Conservation (phyloP, 2,113 vertebrate genomes). For the Sminthopsis crassicaudata region DNA sequence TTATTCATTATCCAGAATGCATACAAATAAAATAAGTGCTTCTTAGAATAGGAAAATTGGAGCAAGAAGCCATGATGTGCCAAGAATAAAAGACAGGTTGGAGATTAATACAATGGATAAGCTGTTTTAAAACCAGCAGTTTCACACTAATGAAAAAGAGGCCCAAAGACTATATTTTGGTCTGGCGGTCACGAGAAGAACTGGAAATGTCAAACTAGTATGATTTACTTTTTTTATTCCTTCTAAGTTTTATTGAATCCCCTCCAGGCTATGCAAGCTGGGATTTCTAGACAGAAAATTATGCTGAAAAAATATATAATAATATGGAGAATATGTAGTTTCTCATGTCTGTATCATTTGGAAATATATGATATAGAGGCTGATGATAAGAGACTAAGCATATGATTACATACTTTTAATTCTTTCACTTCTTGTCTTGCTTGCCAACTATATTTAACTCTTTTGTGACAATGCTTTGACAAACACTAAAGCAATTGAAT, state of each 20-base stretch:
- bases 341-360: slow-evolving; percentile 56
- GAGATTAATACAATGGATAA: slow-evolving; percentile 67
- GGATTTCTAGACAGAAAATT: slow-evolving; percentile 69
- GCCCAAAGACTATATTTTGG: slow-evolving; percentile 57
- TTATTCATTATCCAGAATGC: slow-evolving; percentile 72
- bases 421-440: background rate
- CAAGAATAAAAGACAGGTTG: slow-evolving; percentile 60
- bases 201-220: slow-evolving; percentile 48
- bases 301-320: slow-evolving; percentile 65
- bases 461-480: background rate
- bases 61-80: slow-evolving; percentile 39
- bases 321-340: slow-evolving; percentile 61
- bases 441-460: slow-evolving; percentile 21
- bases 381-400: slow-evolving; percentile 3
- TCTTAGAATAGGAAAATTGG: slow-evolving; percentile 59
- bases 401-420: slow-evolving; percentile 34
- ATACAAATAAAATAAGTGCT: slow-evolving; percentile 73
- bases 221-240: slow-evolving; percentile 64
- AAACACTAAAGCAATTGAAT: background rate
- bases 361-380: slow-evolving; percentile 52
- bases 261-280: slow-evolving; percentile 50
- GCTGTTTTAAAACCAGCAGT: slow-evolving; percentile 64
- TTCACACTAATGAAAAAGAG: slow-evolving; percentile 55
- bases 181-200: slow-evolving; percentile 63
- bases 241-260: background rate